Evolutionary conservation across 2,888 invertebrate genomes (phyloP), one percentile per base, ranked within the genome.

Genomic region (Dicyrtomina minuta): DNA sequence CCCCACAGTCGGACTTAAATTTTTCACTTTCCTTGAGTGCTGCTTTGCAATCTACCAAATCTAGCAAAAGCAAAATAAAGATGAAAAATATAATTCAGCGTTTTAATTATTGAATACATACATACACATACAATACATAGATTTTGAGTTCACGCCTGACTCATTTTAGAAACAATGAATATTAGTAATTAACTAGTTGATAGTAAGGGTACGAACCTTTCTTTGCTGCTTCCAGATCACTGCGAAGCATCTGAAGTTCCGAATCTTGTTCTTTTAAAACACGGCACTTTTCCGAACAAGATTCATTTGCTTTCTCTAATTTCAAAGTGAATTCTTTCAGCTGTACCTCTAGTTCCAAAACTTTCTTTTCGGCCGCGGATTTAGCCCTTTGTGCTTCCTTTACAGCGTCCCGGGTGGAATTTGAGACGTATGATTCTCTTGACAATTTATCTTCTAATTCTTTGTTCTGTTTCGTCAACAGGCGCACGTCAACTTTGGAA

Each of bases 401-500:
- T 12, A 66, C 27, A 13, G 39, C 22, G 6, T 66, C 68, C 33
- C 27, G 24, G 5, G 46, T 51, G 43, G 46, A 53, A 22, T 2
- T 59, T 46, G 17, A 49, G 5, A n/a, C 41, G 8, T 27, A 46
- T 10, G 26, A 17, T 61, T 68, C 68, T 53, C 43, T 53, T 17
- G 39, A 15, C 5, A 71, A 43, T 51, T 70, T 67, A 1, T 66
- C 64, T 51, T 74, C 70, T 3, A 68, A 13, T 39, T 65, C 69
- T 39, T 62, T 66, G 33, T 69, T 71, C 27, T 72, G 61, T 62
- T 66, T 62, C 12, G 44, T 71, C 51, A 68, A 62, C 22, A 71
- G 60, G 13, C 72, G 43, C 5, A 71, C 60, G 51, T 75, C 73
- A 46, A 73, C 68, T 60, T 73, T 75, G n/a, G 62, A 46, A 13